phyloP scores from a whole-genome alignment of 2,888 invertebrate genomes.

The Crioceris asparagi region DNA sequence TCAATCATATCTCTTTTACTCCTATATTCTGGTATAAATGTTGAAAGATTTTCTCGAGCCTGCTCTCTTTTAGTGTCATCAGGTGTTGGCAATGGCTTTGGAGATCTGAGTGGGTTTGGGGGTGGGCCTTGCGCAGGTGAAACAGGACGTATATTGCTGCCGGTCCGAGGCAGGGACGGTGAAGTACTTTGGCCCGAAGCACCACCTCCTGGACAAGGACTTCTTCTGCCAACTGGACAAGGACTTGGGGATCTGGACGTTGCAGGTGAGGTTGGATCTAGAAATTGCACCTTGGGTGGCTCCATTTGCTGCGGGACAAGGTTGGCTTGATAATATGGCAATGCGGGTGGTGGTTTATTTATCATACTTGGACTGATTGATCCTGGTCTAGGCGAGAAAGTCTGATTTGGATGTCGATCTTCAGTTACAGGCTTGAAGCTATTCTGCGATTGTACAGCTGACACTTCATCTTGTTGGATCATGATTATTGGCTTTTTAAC shows the following conservation, averaged over 20 bases:
- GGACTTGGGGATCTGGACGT: constrained; percentile 55
- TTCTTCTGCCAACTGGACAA: constrained; percentile 33
- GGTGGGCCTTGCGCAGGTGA: constrained; percentile 66
- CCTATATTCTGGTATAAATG: constrained; percentile 31
- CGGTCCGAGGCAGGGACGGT: constrained; percentile 22
- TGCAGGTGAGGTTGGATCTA: constrained; percentile 50
- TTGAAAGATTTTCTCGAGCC: constrained; percentile 28
- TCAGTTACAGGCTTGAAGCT: constrained; percentile 55
- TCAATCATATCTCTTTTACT: constrained; percentile 22
- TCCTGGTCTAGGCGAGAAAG: constrained; percentile 45
- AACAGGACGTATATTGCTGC: constrained; percentile 40
- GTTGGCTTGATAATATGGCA: constrained; percentile 72
- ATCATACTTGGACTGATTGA: constrained; percentile 60
- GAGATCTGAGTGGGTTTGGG: constrained; percentile 47
- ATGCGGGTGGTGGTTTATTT: constrained; percentile 62
- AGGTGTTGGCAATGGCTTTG: constrained; percentile 27
- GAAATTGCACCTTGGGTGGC: constrained; percentile 48
- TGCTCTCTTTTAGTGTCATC: constrained; percentile 23
- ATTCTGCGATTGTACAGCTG: constrained; percentile 36
- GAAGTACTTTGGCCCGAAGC: constrained; percentile 24
- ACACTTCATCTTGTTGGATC: constrained; percentile 27
- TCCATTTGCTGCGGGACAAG: constrained; percentile 56
- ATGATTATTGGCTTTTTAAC: constrained; percentile 27
- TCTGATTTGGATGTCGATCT: constrained; percentile 37
- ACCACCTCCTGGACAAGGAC: not conserved